Evolutionary conservation across 2,888 invertebrate species (phyloP).

Genomic region (Drosophila borborema): DNA sequence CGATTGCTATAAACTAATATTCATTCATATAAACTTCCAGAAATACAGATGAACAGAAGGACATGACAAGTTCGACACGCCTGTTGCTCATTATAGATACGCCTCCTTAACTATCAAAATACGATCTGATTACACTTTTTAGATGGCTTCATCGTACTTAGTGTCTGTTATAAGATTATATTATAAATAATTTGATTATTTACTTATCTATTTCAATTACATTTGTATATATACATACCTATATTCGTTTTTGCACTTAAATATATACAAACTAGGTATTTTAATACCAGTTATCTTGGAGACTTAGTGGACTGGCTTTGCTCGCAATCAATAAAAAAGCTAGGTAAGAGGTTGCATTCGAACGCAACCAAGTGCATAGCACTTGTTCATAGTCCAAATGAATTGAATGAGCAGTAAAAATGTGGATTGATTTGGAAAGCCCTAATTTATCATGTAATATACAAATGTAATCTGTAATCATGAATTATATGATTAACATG

Average conservation of each 20-base stretch:
- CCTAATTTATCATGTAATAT: not conserved
- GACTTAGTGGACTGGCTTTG: not conserved
- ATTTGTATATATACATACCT: not conserved
- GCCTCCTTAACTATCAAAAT: not conserved
- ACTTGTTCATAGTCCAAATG: not conserved
- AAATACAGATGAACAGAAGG: not conserved
- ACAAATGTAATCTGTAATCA: not conserved
- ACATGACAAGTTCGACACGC: not conserved
- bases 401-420: not conserved
- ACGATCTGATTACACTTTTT: not conserved
- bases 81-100: not conserved
- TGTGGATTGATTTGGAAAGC: not conserved
- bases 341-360: not conserved
- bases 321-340: not conserved
- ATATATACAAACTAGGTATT: not conserved
- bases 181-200: not conserved
- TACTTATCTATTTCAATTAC: not conserved
- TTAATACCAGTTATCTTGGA: not conserved
- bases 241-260: not conserved
- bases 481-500: not conserved
- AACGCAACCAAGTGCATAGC: not conserved
- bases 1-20: too few species aligned
- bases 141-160: not conserved
- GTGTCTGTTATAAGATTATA: not conserved
- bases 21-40: too few species aligned